Conservation (phyloP, 1,140 invertebrate species). For the Lethrus apterus region DNA sequence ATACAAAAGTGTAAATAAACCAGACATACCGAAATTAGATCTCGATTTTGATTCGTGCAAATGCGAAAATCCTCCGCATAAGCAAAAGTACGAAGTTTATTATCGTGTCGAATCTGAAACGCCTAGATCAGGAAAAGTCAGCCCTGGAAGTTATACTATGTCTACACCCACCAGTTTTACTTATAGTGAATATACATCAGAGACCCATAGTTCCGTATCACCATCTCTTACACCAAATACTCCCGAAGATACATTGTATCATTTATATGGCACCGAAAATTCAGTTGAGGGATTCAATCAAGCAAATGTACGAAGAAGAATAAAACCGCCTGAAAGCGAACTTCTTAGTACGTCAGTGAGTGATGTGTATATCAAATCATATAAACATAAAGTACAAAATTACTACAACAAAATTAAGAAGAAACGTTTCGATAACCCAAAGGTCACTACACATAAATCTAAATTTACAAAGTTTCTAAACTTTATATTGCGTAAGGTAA, state of each 20-base stretch:
- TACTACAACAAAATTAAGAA: conserved; percentile 11
- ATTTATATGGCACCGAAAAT: no score
- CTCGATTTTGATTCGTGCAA: conserved; percentile 10
- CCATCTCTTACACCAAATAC: no score
- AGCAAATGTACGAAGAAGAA: no score
- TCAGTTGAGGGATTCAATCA: no score
- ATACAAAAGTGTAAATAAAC: background rate
- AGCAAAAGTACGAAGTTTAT: background rate
- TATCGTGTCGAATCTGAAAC: conserved; percentile 9
- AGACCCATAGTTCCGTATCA: no score
- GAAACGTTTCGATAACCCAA: conserved; percentile 7
- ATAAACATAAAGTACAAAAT: conserved; percentile 10
- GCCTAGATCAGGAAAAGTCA: background rate
- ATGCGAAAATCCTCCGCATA: background rate
- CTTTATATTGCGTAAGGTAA: conserved; percentile 13
- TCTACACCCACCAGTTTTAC: no score
- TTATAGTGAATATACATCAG: no score
- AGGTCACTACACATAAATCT: conserved; percentile 2
- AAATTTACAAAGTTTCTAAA: conserved; percentile 12
- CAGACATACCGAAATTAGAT: conserved; percentile 19
- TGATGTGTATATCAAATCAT: background rate
- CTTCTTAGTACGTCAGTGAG: background rate
- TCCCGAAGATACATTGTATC: no score
- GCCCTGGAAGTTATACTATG: no score
- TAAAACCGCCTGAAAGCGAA: background rate